Conservation (phyloP, 2,797 vertebrate genomes). For the Taenioides sp. region DNA sequence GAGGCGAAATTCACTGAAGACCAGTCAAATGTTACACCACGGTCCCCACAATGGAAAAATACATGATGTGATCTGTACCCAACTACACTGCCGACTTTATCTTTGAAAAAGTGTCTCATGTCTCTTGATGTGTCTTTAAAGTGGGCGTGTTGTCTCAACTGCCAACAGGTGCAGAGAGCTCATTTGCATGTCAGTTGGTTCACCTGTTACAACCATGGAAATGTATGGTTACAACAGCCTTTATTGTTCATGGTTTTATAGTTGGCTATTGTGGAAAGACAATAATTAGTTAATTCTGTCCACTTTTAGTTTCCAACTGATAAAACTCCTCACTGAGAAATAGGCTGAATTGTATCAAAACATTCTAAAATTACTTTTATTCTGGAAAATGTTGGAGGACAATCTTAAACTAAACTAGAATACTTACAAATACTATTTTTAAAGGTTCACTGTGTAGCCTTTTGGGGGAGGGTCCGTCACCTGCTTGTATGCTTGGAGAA, state of each 20-base stretch:
- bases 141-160: neutral
- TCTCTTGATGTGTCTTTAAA: too few relatives aligned
- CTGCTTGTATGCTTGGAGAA: too few relatives aligned
- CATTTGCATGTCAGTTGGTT: constrained; percentile 59
- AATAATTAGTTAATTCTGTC: neutral
- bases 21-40: constrained; percentile 36
- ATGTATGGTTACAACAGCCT: constrained; percentile 1
- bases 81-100: constrained; percentile 25
- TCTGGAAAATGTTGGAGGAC: too few relatives aligned
- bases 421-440: too few relatives aligned
- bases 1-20: constrained; percentile 42
- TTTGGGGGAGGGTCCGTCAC: too few relatives aligned
- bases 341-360: too few relatives aligned
- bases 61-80: constrained; percentile 25
- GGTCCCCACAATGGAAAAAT: constrained; percentile 37
- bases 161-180: constrained; percentile 11
- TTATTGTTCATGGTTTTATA: neutral
- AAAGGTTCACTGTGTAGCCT: too few relatives aligned
- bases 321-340: neutral
- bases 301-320: neutral
- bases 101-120: constrained; percentile 18
- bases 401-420: too few relatives aligned
- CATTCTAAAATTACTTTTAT: too few relatives aligned
- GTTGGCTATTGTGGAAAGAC: neutral
- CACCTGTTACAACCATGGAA: constrained; percentile 25